Evolutionary conservation across 2,888 invertebrate species (phyloP), one percentile per base, ranked within the genome.

Genomic region (Tenthredo notha): DNA sequence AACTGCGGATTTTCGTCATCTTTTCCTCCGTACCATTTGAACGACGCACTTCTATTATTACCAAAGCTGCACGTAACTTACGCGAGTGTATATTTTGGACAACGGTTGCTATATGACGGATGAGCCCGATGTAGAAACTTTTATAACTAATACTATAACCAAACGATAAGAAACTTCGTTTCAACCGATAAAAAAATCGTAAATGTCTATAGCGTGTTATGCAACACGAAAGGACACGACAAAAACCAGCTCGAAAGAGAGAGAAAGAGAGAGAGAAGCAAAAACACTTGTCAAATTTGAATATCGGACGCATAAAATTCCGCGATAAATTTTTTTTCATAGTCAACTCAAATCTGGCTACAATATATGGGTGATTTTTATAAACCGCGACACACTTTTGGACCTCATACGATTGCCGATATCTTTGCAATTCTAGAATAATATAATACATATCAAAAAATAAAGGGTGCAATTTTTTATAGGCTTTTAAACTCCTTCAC

Each of bases 251-350:
- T 40, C 12, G 25, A 25, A 33, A 65, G 0, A n/a, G n/a, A 54
- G 9, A 29, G 40, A 15, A 1, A 80, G 58, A 67, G 67, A 72
- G 37, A 40, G 9, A 37, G 61, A 6, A 40, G n/a, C n/a, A 47
- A 12, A 21, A 70, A 67, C 65, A n/a, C 83, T 83, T 83, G 83
- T 83, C 83, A 83, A 67, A 83, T 83, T 83, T 83, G 83, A 83
- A 83, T 83, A 83, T 83, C 50, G 83, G 67, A 83, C 83, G 50
- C 33, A 70, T 83, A 50, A 83, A 83, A 83, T 83, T 47, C 70
- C 47, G 29, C 67, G 47, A 83, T 67, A 67, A 83, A 83, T 67
- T 83, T 70, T 83, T 70, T 83, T 25, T n/a, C 18, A 37, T 15
- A 80, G 40, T 33, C 18, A 18, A 77, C 29, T 21, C 2, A 7